Percentiles rank a stretch among this genome's conserved stretches.
phyloP scores from a whole-genome alignment of 2,888 invertebrate genomes.

The Esperia sulphurella region DNA sequence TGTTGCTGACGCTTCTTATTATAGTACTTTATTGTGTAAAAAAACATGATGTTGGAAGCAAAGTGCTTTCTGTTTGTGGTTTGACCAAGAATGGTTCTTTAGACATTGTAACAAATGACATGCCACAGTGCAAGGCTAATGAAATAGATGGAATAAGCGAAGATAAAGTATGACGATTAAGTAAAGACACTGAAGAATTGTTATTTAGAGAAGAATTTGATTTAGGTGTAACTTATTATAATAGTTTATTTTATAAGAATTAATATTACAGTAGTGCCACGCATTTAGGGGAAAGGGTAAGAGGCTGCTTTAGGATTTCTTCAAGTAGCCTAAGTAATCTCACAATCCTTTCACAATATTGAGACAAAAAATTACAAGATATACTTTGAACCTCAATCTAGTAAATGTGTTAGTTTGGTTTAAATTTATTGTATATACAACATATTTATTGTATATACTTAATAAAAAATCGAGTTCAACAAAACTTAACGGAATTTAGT shows the following conservation, averaged over 20 bases:
- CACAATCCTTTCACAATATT: too few species aligned
- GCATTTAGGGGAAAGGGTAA: too few species aligned
- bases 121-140: conserved; percentile 44
- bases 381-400: too few species aligned
- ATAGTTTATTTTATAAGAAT: background rate
- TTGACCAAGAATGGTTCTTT: conserved; percentile 67
- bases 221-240: background rate
- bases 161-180: conserved; percentile 48
- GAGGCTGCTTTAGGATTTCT: too few species aligned
- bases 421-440: too few species aligned
- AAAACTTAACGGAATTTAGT: too few species aligned
- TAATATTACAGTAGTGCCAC: background rate
- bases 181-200: background rate
- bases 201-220: background rate
- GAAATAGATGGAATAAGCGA: conserved; percentile 59
- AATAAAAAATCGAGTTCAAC: too few species aligned
- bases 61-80: conserved; percentile 54
- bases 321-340: too few species aligned
- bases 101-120: conserved; percentile 63
- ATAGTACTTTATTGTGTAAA: conserved; percentile 61
- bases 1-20: conserved; percentile 52
- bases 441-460: too few species aligned
- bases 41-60: conserved; percentile 48
- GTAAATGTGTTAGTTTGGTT: too few species aligned
- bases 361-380: too few species aligned